Percentiles rank a stretch among this genome's conserved stretches.
These are phyloP conservation scores for Caenorhabditis brenneri DNA, from an alignment of 1,140 invertebrate genomes.

Conservation along the genomic window DNA sequence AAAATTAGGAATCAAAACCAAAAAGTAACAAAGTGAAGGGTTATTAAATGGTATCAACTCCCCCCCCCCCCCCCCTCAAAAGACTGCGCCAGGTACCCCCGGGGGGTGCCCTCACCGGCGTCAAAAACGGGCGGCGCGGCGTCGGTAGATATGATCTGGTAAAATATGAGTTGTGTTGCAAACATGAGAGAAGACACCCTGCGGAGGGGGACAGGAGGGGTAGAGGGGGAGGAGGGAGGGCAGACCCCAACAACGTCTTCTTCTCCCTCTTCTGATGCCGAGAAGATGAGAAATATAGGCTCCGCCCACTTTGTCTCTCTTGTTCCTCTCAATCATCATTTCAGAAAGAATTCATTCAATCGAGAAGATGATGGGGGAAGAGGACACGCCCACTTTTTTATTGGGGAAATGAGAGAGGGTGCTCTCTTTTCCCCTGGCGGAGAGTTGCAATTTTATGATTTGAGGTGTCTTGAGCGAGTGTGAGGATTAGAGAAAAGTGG, in stretches of 20 bases:
- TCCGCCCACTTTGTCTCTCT: too few species aligned
- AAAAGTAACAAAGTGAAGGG: too few species aligned
- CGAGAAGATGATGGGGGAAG: background rate
- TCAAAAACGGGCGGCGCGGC: too few species aligned
- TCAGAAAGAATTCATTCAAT: too few species aligned
- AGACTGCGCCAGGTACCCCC: background rate
- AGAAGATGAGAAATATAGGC: too few species aligned
- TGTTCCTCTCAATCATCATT: too few species aligned
- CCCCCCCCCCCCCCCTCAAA: too few species aligned
- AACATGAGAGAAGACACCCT: background rate
- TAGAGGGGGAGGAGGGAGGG: too few species aligned
- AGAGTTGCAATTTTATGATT: constrained; percentile 43
- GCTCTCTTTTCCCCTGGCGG: background rate
- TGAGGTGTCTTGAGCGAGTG: background rate
- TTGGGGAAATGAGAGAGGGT: background rate
- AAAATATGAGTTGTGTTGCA: constrained; percentile 39
- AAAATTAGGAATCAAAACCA: too few species aligned
- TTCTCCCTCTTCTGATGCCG: background rate
- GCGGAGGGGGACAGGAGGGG: too few species aligned
- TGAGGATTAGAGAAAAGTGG: background rate
- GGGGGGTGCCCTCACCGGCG: too few species aligned
- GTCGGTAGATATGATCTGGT: constrained; percentile 43
- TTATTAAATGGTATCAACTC: too few species aligned
- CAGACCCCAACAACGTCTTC: background rate
- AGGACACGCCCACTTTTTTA: constrained; percentile 44